phyloP scores from a whole-genome alignment of 2,113 vertebrate genomes.

The Poeciliopsis prolifica region DNA sequence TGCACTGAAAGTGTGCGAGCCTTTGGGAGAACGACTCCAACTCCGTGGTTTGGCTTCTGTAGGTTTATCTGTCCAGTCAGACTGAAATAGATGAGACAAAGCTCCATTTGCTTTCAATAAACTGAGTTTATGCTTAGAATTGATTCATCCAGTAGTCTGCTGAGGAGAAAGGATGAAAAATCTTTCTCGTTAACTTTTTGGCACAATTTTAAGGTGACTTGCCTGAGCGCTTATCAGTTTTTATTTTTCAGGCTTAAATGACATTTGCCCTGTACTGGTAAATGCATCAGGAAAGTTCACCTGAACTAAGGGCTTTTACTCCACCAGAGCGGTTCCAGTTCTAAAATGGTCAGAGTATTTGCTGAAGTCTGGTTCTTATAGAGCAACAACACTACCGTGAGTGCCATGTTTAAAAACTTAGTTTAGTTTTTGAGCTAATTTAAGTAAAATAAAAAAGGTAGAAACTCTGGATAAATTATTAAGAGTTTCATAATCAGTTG shows the following conservation, averaged over 20 bases:
- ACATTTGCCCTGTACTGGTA: slow-evolving; percentile 12
- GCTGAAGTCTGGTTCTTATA: not conserved
- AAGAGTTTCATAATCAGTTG: not conserved
- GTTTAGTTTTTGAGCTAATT: not conserved
- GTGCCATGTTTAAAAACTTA: not conserved
- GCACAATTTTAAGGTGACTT: not conserved
- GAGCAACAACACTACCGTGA: not conserved
- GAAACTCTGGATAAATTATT: not conserved
- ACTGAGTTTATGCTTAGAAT: slow-evolving; percentile 12
- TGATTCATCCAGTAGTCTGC: slow-evolving; percentile 58
- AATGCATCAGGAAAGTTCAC: slow-evolving; percentile 11
- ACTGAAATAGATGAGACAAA: slow-evolving; percentile 23
- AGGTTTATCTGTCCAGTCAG: slow-evolving; percentile 30
- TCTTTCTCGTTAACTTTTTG: slow-evolving; percentile 7
- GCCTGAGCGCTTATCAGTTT: slow-evolving; percentile 17
- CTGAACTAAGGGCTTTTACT: slow-evolving; percentile 16
- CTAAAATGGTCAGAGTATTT: not conserved
- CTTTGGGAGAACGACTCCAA: slow-evolving; percentile 54
- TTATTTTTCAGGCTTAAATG: slow-evolving; percentile 16
- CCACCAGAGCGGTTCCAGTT: not conserved
- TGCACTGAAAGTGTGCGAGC: slow-evolving; percentile 16
- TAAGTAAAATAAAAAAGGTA: not conserved
- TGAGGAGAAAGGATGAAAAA: slow-evolving; percentile 22
- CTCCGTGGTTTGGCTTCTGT: slow-evolving; percentile 79
- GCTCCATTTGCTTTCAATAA: slow-evolving; percentile 24